Base-by-base conservation (phyloP, 2,113 vertebrate genomes). In the Oostethus manadensis region DNA sequence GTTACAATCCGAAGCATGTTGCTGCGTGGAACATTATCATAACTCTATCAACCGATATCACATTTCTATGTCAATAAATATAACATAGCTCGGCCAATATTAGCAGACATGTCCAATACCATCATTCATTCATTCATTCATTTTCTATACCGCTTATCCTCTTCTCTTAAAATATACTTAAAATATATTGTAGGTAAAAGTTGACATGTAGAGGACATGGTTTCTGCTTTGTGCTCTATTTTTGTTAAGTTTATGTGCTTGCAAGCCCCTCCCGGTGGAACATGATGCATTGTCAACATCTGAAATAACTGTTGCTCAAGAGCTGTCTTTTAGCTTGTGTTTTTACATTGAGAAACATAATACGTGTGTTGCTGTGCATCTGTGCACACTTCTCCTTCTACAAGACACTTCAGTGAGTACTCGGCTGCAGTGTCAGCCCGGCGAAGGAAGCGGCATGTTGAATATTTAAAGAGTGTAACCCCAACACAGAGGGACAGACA, bases 401-500 rank as follows among this genome's bases (percentile, higher is more conserved):
- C 60, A 26, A 6, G 44, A 17, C 23, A 26, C 45, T 38, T 29
- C 20, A 29, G 40, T 69, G 61, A 76, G 58, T 64, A 53, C 47
- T 26, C 70, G 44, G 65, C 64, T 68, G 69, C 66, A 42, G 23
- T 16, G 51, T 54, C 46, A 49, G 29, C 60, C 66, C 74, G 56
- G 33, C 60, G 68, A 74, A 58, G 43, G 51, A 58, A 63, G 33
- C 42, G 61, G 60, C 44, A 50, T 60, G 71, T 62, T 83, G 46
- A 68, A 81, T 84, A 76, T 81, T 83, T 75, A 58, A 82, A 75
- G 61, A 1, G 38, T 57, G 68, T 73, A 76, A 83, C 63, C 38
- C 58, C 50, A 60, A 67, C 18, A 47, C 64, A 35, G 65, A 76
- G 64, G 21, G 51, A 53, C 51, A 66, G 73, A 44, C n/a, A 16